phyloP scores from a whole-genome alignment of 53 echinoderm and acorn worm genomes.

The Mesocentrotus franciscanus region DNA sequence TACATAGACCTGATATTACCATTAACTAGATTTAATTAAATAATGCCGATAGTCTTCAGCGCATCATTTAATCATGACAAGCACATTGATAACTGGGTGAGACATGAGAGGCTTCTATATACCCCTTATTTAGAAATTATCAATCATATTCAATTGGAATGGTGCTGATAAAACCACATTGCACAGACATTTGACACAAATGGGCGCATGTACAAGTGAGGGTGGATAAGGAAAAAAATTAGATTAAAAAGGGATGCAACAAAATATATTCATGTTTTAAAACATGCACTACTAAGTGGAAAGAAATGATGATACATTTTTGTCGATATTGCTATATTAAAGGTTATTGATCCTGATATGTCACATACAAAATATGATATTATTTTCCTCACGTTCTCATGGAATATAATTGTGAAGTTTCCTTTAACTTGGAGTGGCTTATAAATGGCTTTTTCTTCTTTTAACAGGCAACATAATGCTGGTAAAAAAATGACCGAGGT shows the following conservation, averaged over 20 bases:
- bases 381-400: background rate
- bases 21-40: conserved; percentile 72
- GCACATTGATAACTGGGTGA: conserved; percentile 45
- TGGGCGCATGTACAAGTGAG: background rate
- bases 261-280: background rate
- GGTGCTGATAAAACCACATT: background rate
- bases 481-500: background rate
- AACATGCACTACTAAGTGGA: background rate
- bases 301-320: background rate
- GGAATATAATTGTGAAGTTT: background rate
- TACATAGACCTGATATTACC: conserved; percentile 56
- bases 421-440: background rate
- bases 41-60: conserved; percentile 66
- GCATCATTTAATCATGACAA: conserved; percentile 65
- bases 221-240: background rate
- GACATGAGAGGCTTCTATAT: conserved; percentile 26
- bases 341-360: too few relatives aligned
- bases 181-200: background rate
- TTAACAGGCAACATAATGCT: background rate
- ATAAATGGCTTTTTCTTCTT: background rate
- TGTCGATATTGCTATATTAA: too few relatives aligned
- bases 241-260: background rate
- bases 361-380: background rate
- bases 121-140: background rate
- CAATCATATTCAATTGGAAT: conserved; percentile 45